Evolutionary conservation across 2,797 vertebrate species (phyloP).

Genomic region (Mus caroli): DNA sequence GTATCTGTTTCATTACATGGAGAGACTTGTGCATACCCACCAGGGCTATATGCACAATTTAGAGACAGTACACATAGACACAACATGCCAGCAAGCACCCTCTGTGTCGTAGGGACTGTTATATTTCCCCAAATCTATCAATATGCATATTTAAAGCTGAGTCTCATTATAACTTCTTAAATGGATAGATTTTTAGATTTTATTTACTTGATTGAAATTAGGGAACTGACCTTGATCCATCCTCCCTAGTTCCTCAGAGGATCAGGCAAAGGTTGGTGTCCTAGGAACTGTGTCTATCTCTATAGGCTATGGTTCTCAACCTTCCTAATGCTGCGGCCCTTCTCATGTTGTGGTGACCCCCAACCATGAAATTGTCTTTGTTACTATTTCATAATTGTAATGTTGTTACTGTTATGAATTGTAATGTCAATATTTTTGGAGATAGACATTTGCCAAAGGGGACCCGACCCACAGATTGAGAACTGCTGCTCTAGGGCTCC

Average conservation of each 20-base stretch:
- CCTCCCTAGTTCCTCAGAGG: neutral
- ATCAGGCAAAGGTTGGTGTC: neutral
- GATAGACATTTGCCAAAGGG: neutral
- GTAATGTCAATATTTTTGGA: neutral
- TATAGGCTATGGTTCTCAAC: neutral
- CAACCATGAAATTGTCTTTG: neutral
- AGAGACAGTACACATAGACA: neutral
- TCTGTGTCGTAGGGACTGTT: neutral
- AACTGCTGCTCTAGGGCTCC: neutral
- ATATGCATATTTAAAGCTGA: conserved; percentile 43
- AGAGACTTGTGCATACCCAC: neutral
- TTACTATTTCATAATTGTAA: neutral
- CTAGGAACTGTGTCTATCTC: neutral
- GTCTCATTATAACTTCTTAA: conserved; percentile 38
- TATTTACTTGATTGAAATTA: conserved; percentile 19
- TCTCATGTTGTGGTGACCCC: too few relatives aligned
- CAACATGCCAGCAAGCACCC: neutral
- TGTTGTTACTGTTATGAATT: neutral
- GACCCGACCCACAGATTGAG: neutral
- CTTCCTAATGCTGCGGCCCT: neutral
- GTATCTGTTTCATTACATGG: neutral
- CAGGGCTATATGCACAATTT: neutral
- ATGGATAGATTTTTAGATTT: neutral
- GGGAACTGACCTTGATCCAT: neutral
- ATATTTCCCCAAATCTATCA: neutral